Evolutionary conservation across 2,888 invertebrate species (phyloP).

Genomic region (Mythimna pallens): DNA sequence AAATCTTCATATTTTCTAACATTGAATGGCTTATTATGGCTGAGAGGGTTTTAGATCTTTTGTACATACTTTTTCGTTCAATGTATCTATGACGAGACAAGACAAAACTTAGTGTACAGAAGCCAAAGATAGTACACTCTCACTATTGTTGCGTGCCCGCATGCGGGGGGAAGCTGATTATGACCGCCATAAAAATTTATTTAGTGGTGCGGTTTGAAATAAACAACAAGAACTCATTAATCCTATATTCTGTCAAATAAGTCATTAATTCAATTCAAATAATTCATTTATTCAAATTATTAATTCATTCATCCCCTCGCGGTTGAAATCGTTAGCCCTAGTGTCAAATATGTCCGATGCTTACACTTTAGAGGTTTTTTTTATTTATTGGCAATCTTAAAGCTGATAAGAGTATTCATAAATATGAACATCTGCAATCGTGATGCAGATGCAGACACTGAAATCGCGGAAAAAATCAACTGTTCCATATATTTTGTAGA

Average conservation of each 20-base stretch:
- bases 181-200: background rate
- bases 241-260: background rate
- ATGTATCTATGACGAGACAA: background rate
- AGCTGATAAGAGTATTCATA: no score
- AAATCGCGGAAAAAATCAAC: background rate
- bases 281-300: no score
- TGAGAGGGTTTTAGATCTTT: slow-evolving; percentile 4
- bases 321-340: background rate
- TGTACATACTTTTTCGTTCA: background rate
- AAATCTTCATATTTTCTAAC: slow-evolving; percentile 18
- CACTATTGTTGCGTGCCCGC: slow-evolving; percentile 3
- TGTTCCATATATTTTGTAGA: background rate
- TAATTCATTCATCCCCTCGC: background rate
- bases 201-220: background rate
- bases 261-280: no score
- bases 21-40: slow-evolving; percentile 2
- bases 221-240: background rate
- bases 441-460: no score
- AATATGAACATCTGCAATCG: background rate
- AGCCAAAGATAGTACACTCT: background rate
- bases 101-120: background rate
- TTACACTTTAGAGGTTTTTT: background rate
- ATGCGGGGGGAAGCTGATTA: background rate
- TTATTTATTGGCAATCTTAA: background rate
- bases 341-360: background rate